Evolutionary conservation across 2,113 vertebrate species (phyloP).

Genomic region (Prunella himalayana): DNA sequence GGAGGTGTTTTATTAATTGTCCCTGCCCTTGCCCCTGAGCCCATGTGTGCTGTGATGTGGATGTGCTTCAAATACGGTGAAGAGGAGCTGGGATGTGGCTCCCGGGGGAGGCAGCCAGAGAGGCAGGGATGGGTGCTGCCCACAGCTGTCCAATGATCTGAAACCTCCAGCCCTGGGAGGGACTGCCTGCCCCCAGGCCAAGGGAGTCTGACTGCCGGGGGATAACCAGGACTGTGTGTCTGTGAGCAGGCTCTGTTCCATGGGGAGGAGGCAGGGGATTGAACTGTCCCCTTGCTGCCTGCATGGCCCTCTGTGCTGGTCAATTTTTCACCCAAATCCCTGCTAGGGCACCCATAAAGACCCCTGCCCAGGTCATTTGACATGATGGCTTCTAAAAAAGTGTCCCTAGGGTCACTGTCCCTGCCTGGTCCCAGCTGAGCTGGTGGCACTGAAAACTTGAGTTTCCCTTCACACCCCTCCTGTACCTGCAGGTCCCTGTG

Average conservation of each 20-base stretch:
- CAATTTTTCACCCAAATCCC: not conserved
- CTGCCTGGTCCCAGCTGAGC: not conserved
- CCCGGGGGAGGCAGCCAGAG: not conserved
- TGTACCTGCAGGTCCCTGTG: not conserved
- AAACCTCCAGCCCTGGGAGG: not conserved
- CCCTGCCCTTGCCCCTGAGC: not conserved
- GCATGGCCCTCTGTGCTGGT: fast-evolving
- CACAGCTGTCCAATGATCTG: not conserved
- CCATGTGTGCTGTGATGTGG: fast-evolving
- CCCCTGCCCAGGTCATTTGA: not conserved
- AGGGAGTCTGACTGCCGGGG: not conserved
- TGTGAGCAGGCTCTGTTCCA: not conserved
- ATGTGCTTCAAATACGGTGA: not conserved
- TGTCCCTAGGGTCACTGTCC: fast-evolving
- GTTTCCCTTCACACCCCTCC: not conserved
- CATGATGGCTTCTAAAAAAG: not conserved
- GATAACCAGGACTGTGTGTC: not conserved
- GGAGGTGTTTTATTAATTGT: not conserved
- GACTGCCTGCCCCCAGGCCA: fast-evolving
- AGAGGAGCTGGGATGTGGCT: fast-evolving
- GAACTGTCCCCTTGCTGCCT: not conserved
- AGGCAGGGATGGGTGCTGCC: not conserved
- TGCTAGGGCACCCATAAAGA: not conserved
- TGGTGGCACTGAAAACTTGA: not conserved
- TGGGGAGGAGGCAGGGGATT: not conserved